Evolutionary conservation across 2,113 vertebrate genomes (phyloP).

Genomic region (Pollimyrus isidori): DNA sequence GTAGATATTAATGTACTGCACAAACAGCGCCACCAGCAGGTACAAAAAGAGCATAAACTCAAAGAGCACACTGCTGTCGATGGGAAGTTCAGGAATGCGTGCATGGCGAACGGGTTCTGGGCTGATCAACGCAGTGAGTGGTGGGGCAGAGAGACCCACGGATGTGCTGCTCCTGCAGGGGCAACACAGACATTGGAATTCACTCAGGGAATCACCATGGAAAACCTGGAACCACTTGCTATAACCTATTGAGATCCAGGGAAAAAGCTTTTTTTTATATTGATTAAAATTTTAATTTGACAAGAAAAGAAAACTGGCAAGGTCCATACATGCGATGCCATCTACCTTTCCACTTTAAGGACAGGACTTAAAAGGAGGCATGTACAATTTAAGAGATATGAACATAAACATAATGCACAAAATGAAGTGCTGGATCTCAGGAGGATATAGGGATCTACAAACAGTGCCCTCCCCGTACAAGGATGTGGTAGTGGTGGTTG

Average conservation of each 20-base stretch:
- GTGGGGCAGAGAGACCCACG: slow-evolving; percentile 81
- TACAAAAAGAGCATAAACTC: slow-evolving; percentile 95
- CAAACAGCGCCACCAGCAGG: slow-evolving; percentile 88
- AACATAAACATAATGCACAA: background rate
- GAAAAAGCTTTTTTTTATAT: background rate
- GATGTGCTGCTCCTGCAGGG: slow-evolving; percentile 76
- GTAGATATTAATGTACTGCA: slow-evolving; percentile 98
- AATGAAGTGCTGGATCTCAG: background rate
- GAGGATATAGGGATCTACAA: background rate
- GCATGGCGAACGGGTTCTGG: slow-evolving; percentile 93
- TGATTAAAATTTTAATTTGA: background rate
- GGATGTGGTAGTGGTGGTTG: background rate
- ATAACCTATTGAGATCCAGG: background rate
- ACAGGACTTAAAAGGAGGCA: background rate
- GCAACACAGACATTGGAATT: background rate
- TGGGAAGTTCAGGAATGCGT: slow-evolving; percentile 84
- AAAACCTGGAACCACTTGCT: background rate
- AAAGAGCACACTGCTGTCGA: slow-evolving; percentile 88
- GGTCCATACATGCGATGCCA: background rate
- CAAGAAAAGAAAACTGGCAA: background rate
- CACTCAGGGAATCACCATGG: background rate
- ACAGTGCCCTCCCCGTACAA: background rate
- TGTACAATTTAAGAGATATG: background rate
- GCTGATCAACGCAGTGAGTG: slow-evolving; percentile 85
- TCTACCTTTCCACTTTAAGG: background rate